Percentiles rank a stretch among this genome's conserved stretches.
phyloP scores from a whole-genome alignment of 2,113 vertebrate species.

The Oncorhynchus tshawytscha region DNA sequence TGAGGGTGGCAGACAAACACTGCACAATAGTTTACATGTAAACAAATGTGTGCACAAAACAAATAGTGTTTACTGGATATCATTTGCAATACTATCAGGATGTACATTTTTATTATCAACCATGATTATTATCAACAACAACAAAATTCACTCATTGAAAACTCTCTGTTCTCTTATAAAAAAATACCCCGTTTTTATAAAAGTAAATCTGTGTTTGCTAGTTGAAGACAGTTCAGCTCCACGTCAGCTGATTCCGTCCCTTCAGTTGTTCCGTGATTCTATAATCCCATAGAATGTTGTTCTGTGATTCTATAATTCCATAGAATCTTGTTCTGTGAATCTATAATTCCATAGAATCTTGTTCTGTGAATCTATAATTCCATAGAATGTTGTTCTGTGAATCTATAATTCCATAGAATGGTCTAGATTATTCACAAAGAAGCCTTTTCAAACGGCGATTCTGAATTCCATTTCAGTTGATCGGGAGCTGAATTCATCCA shows the following conservation, averaged over 20 bases:
- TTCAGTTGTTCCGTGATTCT: not conserved
- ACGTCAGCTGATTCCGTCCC: not conserved
- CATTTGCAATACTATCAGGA: conserved; percentile 35
- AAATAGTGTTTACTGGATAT: conserved; percentile 50
- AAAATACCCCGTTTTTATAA: not conserved
- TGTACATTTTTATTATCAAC: conserved; percentile 23
- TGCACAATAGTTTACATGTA: conserved; percentile 48
- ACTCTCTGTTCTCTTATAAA: conserved; percentile 39
- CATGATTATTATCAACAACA: conserved; percentile 24
- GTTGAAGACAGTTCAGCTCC: conserved; percentile 14
- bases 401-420: not conserved
- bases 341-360: not conserved
- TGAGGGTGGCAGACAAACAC: conserved; percentile 22
- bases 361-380: too few species aligned
- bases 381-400: too few species aligned
- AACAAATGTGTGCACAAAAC: conserved; percentile 41
- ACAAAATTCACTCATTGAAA: conserved; percentile 28
- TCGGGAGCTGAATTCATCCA: conserved; percentile 22
- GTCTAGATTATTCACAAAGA: not conserved
- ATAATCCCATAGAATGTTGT: not conserved
- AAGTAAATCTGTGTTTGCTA: not conserved
- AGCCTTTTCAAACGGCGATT: conserved; percentile 19
- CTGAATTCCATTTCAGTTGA: conserved; percentile 2
- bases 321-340: too few species aligned
- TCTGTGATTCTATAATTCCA: too few species aligned